Percentiles rank a stretch among this genome's conserved stretches.
phyloP scores from a whole-genome alignment of 2,797 vertebrate species.

The Lithobates sylvaticus region DNA sequence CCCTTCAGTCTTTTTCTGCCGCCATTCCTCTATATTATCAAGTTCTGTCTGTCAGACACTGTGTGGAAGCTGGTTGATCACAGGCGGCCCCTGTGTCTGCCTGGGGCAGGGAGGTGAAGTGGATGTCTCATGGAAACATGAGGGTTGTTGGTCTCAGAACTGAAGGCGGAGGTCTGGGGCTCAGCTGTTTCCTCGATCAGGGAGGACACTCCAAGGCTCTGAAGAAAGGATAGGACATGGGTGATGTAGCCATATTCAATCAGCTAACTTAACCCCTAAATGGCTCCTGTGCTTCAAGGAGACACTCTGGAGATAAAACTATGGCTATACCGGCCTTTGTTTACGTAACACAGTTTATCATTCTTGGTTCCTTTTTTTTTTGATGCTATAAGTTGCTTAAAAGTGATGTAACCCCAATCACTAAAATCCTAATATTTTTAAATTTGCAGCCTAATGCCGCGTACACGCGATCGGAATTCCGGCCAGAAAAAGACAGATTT shows the following conservation, averaged over 20 bases:
- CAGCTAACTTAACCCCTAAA: conserved; percentile 18
- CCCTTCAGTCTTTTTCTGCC: no score
- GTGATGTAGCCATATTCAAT: conserved; percentile 14
- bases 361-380: no score
- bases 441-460: no score
- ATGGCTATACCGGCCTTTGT: no score
- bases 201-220: conserved; percentile 44
- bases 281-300: background rate
- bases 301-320: background rate
- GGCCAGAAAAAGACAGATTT: no score
- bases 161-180: conserved; percentile 31
- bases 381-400: no score
- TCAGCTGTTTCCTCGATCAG: conserved; percentile 40
- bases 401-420: no score
- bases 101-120: conserved; percentile 5
- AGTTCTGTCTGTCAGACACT: background rate
- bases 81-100: conserved; percentile 26
- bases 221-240: conserved; percentile 24
- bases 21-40: no score
- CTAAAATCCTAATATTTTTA: no score
- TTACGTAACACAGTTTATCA: no score
- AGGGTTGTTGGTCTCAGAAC: conserved; percentile 13
- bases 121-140: conserved; percentile 34
- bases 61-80: conserved; percentile 9
- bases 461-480: no score